A percentile compares a stretch with the other conserved stretches of the same genome.
Conservation (phyloP, 2,113 vertebrate genomes). For the Centropristis striata region DNA sequence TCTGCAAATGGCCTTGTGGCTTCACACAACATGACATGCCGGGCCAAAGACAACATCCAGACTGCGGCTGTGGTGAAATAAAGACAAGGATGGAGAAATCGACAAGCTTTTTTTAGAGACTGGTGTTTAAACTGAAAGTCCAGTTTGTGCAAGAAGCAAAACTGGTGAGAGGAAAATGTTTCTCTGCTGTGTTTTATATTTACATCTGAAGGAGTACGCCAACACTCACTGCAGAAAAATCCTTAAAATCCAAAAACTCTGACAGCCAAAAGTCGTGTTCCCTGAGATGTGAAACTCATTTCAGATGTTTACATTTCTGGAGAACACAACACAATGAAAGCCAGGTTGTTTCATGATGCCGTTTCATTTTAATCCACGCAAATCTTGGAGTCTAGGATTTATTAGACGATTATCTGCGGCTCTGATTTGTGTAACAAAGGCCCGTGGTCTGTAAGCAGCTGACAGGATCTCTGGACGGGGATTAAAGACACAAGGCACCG, state of each 20-base stretch:
- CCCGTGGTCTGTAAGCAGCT: conserved; percentile 54
- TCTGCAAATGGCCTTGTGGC: conserved; percentile 69
- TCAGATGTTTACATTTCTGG: conserved; percentile 64
- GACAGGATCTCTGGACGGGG: conserved; percentile 66
- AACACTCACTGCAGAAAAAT: conserved; percentile 1
- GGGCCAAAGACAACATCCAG: conserved; percentile 68
- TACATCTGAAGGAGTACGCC: neutral
- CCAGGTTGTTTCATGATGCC: conserved; percentile 43
- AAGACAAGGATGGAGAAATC: conserved; percentile 52
- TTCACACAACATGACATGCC: conserved; percentile 59
- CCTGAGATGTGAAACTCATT: conserved; percentile 37
- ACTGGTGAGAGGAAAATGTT: neutral
- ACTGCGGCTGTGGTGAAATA: conserved; percentile 54
- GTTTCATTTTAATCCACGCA: conserved; percentile 61
- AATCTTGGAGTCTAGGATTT: conserved; percentile 50
- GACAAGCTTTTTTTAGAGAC: conserved; percentile 27
- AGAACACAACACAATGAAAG: conserved; percentile 51
- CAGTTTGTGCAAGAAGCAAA: conserved; percentile 10
- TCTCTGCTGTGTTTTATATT: conserved; percentile 8
- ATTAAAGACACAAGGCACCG: conserved; percentile 73
- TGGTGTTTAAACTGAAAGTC: conserved; percentile 42
- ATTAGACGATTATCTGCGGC: conserved; percentile 66
- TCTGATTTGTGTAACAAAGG: conserved; percentile 80
- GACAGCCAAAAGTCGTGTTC: conserved; percentile 28
- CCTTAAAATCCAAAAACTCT: neutral